These are phyloP conservation scores for Lytechinus variegatus DNA, from an alignment of 35 echinoderm and acorn worm genomes.

Conservation along the genomic window DNA sequence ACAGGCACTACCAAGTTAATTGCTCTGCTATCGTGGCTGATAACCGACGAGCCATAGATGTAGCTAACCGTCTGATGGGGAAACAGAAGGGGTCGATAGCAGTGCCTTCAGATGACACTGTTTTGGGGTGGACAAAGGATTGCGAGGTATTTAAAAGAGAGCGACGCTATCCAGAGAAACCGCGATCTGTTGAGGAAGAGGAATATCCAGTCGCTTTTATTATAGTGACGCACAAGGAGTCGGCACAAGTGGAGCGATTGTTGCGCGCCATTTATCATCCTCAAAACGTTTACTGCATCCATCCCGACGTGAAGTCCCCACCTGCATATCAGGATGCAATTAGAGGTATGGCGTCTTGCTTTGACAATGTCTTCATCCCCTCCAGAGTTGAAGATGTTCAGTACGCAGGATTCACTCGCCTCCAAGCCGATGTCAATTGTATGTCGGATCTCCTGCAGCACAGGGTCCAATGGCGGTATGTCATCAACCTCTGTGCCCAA, in stretches of 20 bases:
- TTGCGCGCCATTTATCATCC: constrained; percentile 77
- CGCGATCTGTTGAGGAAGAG: constrained; percentile 57
- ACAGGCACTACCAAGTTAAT: constrained; percentile 57
- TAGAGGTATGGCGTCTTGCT: constrained; percentile 55
- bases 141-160: constrained; percentile 53
- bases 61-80: constrained; percentile 42
- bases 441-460: constrained; percentile 62
- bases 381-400: constrained; percentile 69
- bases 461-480: constrained; percentile 61
- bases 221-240: constrained; percentile 72
- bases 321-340: constrained; percentile 44
- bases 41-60: not conserved
- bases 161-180: constrained; percentile 57
- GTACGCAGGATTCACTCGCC: constrained; percentile 65
- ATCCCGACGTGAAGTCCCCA: constrained; percentile 68
- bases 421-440: constrained; percentile 77
- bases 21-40: constrained; percentile 49
- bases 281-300: constrained; percentile 81
- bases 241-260: constrained; percentile 68
- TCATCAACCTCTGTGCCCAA: constrained; percentile 69
- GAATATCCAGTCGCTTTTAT: constrained; percentile 71
- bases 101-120: constrained; percentile 60
- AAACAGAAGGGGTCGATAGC: constrained; percentile 43
- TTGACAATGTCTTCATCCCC: constrained; percentile 77
- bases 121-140: constrained; percentile 53